phyloP scores from a whole-genome alignment of 1,140 invertebrate species.

The Neodiprion lecontei region DNA sequence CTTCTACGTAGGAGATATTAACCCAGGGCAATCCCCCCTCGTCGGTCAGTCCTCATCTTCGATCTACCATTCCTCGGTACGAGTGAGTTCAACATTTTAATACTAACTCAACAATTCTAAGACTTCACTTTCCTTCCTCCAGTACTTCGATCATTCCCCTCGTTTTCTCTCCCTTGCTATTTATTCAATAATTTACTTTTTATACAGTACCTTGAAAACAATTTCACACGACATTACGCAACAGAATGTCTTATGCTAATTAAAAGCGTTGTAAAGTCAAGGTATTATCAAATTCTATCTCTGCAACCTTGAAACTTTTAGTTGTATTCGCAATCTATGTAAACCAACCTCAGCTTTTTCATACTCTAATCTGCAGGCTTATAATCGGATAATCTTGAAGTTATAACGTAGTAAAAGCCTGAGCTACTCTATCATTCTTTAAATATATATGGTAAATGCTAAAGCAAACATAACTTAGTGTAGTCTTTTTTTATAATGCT shows the following conservation, averaged over 20 bases:
- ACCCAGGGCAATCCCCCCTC: constrained; percentile 44
- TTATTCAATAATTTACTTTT: background rate
- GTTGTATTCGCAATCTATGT: background rate
- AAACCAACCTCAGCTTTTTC: background rate
- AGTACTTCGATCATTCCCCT: background rate
- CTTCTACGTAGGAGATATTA: constrained; percentile 59
- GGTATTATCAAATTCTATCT: background rate
- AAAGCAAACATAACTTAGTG: no score
- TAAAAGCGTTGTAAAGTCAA: background rate
- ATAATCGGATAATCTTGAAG: background rate
- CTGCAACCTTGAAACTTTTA: background rate
- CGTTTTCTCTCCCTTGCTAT: background rate
- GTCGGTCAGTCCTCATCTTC: constrained; percentile 48
- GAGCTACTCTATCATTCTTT: no score
- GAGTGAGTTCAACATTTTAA: constrained; percentile 43
- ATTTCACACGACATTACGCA: background rate
- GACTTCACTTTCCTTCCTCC: background rate
- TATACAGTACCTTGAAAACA: background rate
- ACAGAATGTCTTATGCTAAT: background rate
- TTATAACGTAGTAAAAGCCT: background rate
- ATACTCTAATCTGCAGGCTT: background rate
- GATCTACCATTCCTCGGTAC: constrained; percentile 52
- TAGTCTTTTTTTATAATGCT: no score
- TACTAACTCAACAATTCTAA: background rate
- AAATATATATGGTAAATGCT: no score